Evolutionary conservation across 2,888 invertebrate species (phyloP), one percentile per base, ranked within the genome.

Genomic region (Eupithecia tripunctaria): DNA sequence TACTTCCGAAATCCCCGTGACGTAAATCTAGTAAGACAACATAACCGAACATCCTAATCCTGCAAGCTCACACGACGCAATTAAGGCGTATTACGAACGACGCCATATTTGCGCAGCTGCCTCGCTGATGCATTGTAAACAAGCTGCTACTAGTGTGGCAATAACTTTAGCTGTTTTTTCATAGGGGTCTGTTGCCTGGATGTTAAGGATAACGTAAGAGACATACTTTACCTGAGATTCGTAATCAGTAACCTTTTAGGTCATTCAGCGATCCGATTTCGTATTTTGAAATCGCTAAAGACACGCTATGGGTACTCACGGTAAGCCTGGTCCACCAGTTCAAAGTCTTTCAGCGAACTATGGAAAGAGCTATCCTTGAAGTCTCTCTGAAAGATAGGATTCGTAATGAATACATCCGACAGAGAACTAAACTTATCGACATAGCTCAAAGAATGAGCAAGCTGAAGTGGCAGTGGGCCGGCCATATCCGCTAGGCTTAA

Each of bases 91-190:
- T 84, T 85, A 84, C 71, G 72, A 74, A 21, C 56, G 32, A 12
- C 70, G 82, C 81, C 80, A 84, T 87, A 83, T 88, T 88, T 87
- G 86, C 82, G 77, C 87, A 86, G 86, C 86, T 86, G 87, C 78
- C 77, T 81, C 79, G 80, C 76, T 82, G 83, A 82, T 82, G 85
- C 83, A 85, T 81, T 82, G 85, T 84, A 84, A 86, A 87, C 86
- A 87, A 72, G 76, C 79, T 80, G 82, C 84, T 83, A 76, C 78
- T 70, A 76, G 77, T 81, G 78, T 82, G 80, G 71, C 76, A 74
- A 76, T 80, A 80, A 77, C 80, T 84, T 84, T 67, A 67, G 59
- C n/a, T 80, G 78, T 79, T 73, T 71, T 71, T 60, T 68, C 38
- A 64, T 38, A 36, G 1, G 38, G 38, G 21, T 64, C 21, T 41